Percentiles rank a stretch among this genome's conserved stretches.
Conservation (phyloP, 2,113 vertebrate species). For the Carollia perspicillata region DNA sequence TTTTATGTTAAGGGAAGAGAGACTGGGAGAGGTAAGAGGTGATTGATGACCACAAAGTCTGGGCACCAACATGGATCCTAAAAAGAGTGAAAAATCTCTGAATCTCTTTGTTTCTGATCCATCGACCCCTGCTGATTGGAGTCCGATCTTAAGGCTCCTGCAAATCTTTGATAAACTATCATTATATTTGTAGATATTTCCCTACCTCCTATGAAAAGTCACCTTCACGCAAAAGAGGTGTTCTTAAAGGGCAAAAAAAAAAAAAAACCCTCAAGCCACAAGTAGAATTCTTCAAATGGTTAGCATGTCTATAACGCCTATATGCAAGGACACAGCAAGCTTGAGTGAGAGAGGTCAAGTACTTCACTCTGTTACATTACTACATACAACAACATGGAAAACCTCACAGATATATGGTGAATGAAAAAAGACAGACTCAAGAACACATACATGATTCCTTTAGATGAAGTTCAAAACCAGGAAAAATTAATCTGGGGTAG, state of each 20-base stretch:
- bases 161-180: background rate
- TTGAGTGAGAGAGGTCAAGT: background rate
- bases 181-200: background rate
- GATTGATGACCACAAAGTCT: background rate
- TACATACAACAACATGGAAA: background rate
- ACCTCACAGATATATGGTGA: background rate
- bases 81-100: background rate
- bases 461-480: background rate
- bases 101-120: background rate
- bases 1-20: background rate
- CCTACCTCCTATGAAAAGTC: background rate
- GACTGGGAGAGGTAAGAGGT: background rate
- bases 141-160: background rate
- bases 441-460: background rate
- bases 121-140: background rate
- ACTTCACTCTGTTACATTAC: background rate
- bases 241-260: background rate
- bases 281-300: background rate
- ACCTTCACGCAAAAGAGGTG: background rate
- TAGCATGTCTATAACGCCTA: background rate
- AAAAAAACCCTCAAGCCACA: background rate
- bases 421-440: background rate
- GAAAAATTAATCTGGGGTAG: background rate
- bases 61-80: background rate
- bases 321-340: background rate